Evolutionary conservation across 2,797 vertebrate species (phyloP).

Genomic region (Mastacembelus armatus): DNA sequence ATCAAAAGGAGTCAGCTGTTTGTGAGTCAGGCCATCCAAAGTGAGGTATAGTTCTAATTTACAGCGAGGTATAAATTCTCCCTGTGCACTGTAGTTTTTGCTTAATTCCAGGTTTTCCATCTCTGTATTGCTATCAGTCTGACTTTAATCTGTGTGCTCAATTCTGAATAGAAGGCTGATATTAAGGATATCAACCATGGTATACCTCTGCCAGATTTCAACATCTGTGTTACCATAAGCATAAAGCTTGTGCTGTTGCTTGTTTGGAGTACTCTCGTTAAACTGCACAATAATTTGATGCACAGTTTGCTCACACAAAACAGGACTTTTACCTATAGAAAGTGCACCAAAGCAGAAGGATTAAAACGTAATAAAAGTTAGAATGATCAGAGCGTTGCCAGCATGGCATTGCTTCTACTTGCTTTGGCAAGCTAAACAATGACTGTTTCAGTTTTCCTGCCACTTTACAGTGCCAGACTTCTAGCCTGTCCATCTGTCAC

Average conservation of each 20-base stretch:
- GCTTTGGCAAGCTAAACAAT: slow-evolving; percentile 22
- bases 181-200: slow-evolving; percentile 16
- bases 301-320: not conserved
- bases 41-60: not conserved
- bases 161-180: no score
- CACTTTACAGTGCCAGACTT: not conserved
- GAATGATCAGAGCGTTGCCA: slow-evolving; percentile 1
- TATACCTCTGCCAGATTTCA: slow-evolving; percentile 28
- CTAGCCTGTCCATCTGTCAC: slow-evolving; percentile 11
- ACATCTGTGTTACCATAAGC: slow-evolving; percentile 25
- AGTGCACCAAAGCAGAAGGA: slow-evolving; percentile 11
- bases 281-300: not conserved
- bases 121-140: no score
- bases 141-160: slow-evolving; percentile 15
- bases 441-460: slow-evolving; percentile 15
- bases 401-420: slow-evolving; percentile 9
- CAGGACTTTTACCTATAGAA: not conserved
- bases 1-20: not conserved
- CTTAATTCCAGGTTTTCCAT: not conserved
- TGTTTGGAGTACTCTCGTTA: slow-evolving; percentile 4
- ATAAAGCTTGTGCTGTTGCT: slow-evolving; percentile 4
- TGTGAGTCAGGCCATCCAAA: not conserved
- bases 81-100: slow-evolving; percentile 4
- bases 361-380: slow-evolving; percentile 25
- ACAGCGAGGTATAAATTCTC: not conserved